Conservation (phyloP, 2,113 vertebrate genomes). For the Melanostigma gelatinosum region DNA sequence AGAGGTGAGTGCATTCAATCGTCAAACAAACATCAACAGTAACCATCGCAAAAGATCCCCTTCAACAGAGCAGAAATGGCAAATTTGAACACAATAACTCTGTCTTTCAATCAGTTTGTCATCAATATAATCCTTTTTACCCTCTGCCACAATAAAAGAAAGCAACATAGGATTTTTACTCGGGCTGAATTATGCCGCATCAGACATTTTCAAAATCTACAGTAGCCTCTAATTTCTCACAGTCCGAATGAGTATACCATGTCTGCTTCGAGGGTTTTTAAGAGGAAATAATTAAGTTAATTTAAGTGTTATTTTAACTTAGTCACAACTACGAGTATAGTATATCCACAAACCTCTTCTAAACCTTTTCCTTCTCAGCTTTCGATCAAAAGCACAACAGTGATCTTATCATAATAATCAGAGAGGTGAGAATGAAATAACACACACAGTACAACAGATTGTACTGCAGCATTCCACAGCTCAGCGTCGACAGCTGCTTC, state of each 20-base stretch:
- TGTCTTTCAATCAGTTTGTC: slow-evolving; percentile 15
- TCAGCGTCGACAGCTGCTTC: neutral
- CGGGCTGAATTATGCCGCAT: slow-evolving; percentile 16
- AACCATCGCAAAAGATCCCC: slow-evolving; percentile 4
- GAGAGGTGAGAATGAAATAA: neutral
- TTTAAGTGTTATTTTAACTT: slow-evolving; percentile 26
- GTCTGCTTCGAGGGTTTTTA: neutral
- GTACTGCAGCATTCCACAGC: neutral
- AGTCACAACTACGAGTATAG: neutral
- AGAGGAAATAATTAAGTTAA: slow-evolving; percentile 13
- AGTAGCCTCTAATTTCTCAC: neutral
- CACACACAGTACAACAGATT: neutral
- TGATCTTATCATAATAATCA: slow-evolving; percentile 10
- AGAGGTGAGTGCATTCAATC: slow-evolving; percentile 87
- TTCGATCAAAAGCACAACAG: slow-evolving; percentile 6
- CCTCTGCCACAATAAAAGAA: slow-evolving; percentile 13
- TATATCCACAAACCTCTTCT: slow-evolving; percentile 7
- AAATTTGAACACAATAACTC: slow-evolving; percentile 9
- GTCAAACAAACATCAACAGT: slow-evolving; percentile 20
- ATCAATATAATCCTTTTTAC: slow-evolving; percentile 11
- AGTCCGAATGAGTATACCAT: neutral
- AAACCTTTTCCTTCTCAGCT: slow-evolving; percentile 24
- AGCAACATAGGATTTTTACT: slow-evolving; percentile 10
- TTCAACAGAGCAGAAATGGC: neutral
- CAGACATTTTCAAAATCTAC: slow-evolving; percentile 17